Evolutionary conservation across 2,113 vertebrate species (phyloP), one percentile per base, ranked within the genome.

Genomic region (Pangasianodon gigas): DNA sequence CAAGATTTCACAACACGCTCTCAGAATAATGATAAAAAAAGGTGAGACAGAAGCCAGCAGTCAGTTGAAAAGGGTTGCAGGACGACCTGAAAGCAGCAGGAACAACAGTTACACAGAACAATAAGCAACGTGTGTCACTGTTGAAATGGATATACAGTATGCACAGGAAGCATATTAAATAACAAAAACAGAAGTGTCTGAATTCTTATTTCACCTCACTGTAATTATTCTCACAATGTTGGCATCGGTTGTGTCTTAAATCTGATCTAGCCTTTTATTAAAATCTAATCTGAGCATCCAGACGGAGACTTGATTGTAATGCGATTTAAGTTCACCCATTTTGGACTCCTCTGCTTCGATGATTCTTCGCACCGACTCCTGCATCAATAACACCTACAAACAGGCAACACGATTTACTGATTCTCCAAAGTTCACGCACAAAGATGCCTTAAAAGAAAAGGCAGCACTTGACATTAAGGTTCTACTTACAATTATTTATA

Each of bases 351-450:
- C 98, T 0, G 97, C 96, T 91, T 99, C 98, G 60, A 98, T 97
- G 91, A 99, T 97, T 93, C 98, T 97, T 90, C 97, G 97, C 91
- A 99, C 98, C 62, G 98, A 98, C 89, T 99, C 98, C 82, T 99
- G 98, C 98, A 99, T 99, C 95, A 99, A 92, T 93, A 97, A 95
- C 85, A 99, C 97, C 98, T 99, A 93, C 85, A 89, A 80, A 88
- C 10, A 67, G 90, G 88, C 86, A 71, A 32, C 21, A 52, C 21
- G 4, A 9, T 44, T 75, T 19, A 60, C 16, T 16, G 1, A 4
- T 51, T 58, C 69, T 41, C 37, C 16, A 74, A 54, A 10, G n/a
- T 21, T 37, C n/a, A 83, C 56, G 16, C 16, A 54, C 37, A 37
- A 37, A 37, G 52, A n/a, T 6, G 21, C 24, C 1, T 56, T 41